These are phyloP conservation scores for Drosophila setosimentum DNA, from an alignment of 2,888 invertebrate genomes.

Conservation along the genomic window DNA sequence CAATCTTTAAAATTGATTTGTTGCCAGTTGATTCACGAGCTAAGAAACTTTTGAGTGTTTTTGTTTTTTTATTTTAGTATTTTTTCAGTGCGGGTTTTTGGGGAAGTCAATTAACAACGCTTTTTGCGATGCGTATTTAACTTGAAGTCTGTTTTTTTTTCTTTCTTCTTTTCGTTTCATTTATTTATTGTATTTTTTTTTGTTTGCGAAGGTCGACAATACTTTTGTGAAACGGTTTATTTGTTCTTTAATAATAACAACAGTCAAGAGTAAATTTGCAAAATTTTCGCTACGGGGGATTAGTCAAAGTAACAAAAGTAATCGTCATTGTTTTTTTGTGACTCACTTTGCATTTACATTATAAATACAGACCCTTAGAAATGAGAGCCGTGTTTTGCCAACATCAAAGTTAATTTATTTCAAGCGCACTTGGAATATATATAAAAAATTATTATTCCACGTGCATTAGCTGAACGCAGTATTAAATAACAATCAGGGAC, in stretches of 20 bases:
- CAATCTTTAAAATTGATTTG: constrained; percentile 64
- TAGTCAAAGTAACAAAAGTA: constrained; percentile 25
- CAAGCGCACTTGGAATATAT: constrained; percentile 11
- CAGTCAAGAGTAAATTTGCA: constrained; percentile 49
- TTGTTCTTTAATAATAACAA: constrained; percentile 61
- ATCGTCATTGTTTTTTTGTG: constrained; percentile 20
- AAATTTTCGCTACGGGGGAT: constrained; percentile 23
- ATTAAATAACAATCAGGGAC: constrained; percentile 2
- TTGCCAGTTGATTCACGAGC: constrained; percentile 53
- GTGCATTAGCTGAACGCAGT: constrained; percentile 1
- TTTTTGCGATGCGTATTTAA: constrained; percentile 60
- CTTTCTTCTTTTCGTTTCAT: constrained; percentile 9
- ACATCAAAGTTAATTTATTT: constrained; percentile 32
- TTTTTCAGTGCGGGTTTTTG: neutral
- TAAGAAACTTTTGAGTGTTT: constrained; percentile 23
- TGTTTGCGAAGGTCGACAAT: constrained; percentile 62
- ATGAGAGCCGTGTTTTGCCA: constrained; percentile 10
- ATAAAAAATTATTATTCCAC: constrained; percentile 23
- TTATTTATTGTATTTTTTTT: constrained; percentile 11
- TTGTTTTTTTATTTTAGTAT: neutral
- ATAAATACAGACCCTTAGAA: constrained; percentile 29
- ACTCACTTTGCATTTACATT: constrained; percentile 25
- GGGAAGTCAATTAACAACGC: constrained; percentile 64
- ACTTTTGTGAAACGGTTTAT: constrained; percentile 47
- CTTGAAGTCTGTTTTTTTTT: constrained; percentile 40